A percentile compares a stretch with the other conserved stretches of the same genome.
Conservation (phyloP, 2,797 vertebrate species). For the Eremophila alpestris region DNA sequence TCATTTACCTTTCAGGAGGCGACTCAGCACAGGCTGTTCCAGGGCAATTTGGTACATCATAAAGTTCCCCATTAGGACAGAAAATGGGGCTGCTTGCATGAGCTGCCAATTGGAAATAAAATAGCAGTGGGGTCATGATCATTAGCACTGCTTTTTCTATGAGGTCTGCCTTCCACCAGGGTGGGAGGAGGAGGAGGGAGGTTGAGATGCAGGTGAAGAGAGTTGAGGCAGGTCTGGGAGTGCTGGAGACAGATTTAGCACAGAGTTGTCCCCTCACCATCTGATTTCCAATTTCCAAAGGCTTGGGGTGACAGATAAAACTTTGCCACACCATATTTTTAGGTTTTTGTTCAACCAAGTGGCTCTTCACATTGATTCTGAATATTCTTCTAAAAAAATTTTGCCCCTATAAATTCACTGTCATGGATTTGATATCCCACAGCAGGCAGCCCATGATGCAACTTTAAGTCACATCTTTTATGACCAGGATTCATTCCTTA, state of each 20-base stretch:
- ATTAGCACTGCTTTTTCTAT: constrained; percentile 30
- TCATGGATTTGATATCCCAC: background rate
- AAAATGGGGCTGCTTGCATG: constrained; percentile 50
- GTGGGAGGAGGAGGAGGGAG: background rate
- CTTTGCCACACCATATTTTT: background rate
- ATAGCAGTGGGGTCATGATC: background rate
- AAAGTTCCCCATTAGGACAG: constrained; percentile 58
- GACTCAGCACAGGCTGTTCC: constrained; percentile 33
- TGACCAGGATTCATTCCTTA: background rate
- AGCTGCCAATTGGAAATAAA: constrained; percentile 68
- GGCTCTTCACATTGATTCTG: background rate
- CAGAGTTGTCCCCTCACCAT: background rate
- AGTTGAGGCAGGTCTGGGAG: background rate
- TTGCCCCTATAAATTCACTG: background rate
- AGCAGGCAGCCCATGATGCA: background rate
- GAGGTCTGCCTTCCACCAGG: background rate
- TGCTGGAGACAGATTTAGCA: constrained; percentile 3
- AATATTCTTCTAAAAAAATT: background rate
- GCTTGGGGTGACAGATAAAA: background rate
- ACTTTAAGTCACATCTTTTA: background rate
- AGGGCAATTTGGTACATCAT: constrained; percentile 61
- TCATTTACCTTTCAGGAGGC: constrained; percentile 62
- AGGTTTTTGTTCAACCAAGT: background rate
- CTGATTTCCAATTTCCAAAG: background rate
- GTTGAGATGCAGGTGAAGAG: background rate